Evolutionary conservation across 2,797 vertebrate species (phyloP).

Genomic region (Cyclura pinguis): DNA sequence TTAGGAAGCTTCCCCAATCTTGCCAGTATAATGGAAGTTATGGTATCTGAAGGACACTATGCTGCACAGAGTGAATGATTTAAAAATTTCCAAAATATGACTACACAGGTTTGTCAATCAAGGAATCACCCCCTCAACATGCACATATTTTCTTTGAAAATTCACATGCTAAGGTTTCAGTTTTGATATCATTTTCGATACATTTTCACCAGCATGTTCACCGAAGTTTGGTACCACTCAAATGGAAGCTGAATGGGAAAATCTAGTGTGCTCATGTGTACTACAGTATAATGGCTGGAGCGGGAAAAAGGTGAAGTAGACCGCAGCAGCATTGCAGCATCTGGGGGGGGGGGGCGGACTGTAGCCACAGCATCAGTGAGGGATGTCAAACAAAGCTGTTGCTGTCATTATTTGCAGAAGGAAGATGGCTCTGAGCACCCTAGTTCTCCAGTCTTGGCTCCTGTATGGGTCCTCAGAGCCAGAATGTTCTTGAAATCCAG

Average conservation of each 20-base stretch:
- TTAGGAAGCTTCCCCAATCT: not conserved
- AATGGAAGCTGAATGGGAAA: not conserved
- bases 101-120: not conserved
- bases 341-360: too few species aligned
- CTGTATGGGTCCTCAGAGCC: too few species aligned
- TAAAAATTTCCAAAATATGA: not conserved
- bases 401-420: too few species aligned
- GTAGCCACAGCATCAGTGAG: too few species aligned
- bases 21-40: not conserved
- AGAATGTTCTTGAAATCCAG: too few species aligned
- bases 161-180: not conserved
- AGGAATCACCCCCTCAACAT: too few species aligned
- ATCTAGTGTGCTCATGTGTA: not conserved
- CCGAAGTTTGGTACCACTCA: not conserved
- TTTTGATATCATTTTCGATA: not conserved
- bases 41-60: not conserved
- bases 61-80: not conserved
- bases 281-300: too few species aligned
- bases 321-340: too few species aligned
- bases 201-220: not conserved
- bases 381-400: too few species aligned
- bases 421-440: too few species aligned
- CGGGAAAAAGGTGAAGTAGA: too few species aligned
- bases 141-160: not conserved
- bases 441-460: too few species aligned